Conservation (phyloP, 2,113 vertebrate genomes). For the Xyliphius kryptos region DNA sequence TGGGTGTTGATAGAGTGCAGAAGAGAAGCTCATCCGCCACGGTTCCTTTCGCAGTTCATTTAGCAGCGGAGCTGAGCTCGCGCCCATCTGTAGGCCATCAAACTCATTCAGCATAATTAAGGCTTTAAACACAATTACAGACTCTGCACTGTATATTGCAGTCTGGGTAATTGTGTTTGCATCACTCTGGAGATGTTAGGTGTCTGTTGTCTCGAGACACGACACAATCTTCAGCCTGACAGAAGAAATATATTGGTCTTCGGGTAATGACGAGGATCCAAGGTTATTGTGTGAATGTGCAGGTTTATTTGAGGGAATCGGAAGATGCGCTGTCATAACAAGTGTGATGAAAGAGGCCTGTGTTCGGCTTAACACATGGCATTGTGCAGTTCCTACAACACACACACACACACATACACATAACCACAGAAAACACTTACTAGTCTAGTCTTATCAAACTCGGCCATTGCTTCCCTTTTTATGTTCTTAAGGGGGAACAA, state of each 20-base stretch:
- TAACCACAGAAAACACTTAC: not conserved
- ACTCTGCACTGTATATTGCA: constrained; percentile 22
- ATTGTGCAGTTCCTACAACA: not conserved
- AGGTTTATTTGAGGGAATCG: not conserved
- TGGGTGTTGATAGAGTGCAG: not conserved
- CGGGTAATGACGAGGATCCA: not conserved
- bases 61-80: constrained; percentile 15
- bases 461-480: too few relatives aligned
- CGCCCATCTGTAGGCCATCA: constrained; percentile 26
- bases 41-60: constrained; percentile 22
- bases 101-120: constrained; percentile 28
- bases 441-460: not conserved
- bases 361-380: not conserved
- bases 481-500: too few relatives aligned
- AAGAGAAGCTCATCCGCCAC: constrained; percentile 11
- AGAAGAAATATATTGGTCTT: not conserved
- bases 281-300: not conserved
- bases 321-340: not conserved
- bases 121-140: constrained; percentile 25
- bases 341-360: constrained; percentile 1
- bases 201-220: not conserved
- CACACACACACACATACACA: not conserved
- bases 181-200: too few relatives aligned
- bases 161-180: constrained; percentile 1
- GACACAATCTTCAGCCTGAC: not conserved